Percentiles rank a stretch among this genome's conserved stretches.
Evolutionary conservation across 2,113 vertebrate species (phyloP).

Genomic region (Pogonocichla stellata): DNA sequence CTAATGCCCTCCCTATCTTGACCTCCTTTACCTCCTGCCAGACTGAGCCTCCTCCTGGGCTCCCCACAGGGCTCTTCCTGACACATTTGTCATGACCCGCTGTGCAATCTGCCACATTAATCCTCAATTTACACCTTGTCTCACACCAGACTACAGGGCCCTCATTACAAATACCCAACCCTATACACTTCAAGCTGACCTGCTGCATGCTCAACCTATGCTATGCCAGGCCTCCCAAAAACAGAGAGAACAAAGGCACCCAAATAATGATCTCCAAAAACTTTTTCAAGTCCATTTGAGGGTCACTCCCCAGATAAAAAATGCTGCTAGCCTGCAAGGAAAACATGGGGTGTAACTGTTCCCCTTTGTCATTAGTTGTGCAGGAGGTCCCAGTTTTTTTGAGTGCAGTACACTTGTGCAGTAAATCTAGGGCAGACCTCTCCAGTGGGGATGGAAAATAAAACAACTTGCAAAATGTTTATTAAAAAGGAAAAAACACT

Average conservation of each 20-base stretch:
- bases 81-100: not conserved
- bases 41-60: accelerated
- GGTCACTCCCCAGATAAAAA: not conserved
- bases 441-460: not conserved
- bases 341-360: not conserved
- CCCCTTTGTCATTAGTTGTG: not conserved
- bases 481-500: not conserved
- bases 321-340: not conserved
- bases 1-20: not conserved
- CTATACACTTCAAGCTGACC: not conserved
- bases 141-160: not conserved
- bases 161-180: not conserved
- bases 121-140: not conserved
- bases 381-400: not conserved
- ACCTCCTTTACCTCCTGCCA: not conserved
- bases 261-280: not conserved
- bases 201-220: accelerated
- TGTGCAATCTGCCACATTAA: not conserved
- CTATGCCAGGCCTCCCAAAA: not conserved
- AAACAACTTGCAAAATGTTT: not conserved
- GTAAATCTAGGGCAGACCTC: not conserved
- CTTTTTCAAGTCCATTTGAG: not conserved
- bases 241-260: not conserved
- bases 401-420: not conserved
- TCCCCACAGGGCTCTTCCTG: not conserved